Conservation (phyloP, 2,888 invertebrate genomes). For the Kryphioiulus occultus region DNA sequence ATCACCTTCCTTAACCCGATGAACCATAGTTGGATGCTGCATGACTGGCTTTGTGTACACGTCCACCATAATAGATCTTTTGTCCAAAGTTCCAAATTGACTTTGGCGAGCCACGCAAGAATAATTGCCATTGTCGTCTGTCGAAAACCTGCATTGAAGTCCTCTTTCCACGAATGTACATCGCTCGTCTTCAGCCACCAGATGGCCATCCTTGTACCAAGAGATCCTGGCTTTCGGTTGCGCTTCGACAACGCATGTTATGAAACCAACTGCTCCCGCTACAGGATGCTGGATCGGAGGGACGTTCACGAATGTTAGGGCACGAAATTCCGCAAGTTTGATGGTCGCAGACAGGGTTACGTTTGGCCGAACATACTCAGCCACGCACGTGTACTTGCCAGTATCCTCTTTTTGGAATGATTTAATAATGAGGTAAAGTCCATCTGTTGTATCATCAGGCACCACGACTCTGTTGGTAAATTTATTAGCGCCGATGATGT, state of each 20-base stretch:
- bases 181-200: slow-evolving; percentile 55
- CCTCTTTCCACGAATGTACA: slow-evolving; percentile 66
- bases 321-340: no score
- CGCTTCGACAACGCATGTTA: slow-evolving; percentile 84
- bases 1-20: slow-evolving; percentile 81
- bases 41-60: slow-evolving; percentile 62
- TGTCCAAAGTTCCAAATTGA: slow-evolving; percentile 79
- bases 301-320: slow-evolving; percentile 86
- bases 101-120: slow-evolving; percentile 86
- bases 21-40: background rate
- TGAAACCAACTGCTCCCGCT: slow-evolving; percentile 73
- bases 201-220: slow-evolving; percentile 81
- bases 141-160: slow-evolving; percentile 77
- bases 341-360: no score
- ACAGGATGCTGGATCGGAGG: slow-evolving; percentile 83
- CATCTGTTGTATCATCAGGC: no score
- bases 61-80: slow-evolving; percentile 80
- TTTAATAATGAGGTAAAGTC: no score
- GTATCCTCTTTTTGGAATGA: no score
- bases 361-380: no score
- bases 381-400: no score
- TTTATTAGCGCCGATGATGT: no score
- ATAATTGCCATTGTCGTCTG: slow-evolving; percentile 85
- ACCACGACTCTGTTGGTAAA: no score
- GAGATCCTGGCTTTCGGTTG: slow-evolving; percentile 84